Evolutionary conservation across 2,113 vertebrate species (phyloP).

Genomic region (Phoenicopterus ruber): DNA sequence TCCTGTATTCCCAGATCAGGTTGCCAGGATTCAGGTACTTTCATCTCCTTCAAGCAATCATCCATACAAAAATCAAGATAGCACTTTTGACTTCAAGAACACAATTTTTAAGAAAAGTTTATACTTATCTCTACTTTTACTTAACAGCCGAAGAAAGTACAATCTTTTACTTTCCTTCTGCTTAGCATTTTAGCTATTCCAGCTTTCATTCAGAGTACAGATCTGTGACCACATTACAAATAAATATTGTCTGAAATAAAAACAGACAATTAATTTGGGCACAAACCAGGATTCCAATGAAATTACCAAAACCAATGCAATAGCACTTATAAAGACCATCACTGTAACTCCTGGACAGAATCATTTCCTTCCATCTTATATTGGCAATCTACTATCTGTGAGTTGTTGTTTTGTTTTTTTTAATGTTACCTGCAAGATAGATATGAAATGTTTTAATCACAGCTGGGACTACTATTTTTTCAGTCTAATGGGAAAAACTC

Average conservation of each 20-base stretch:
- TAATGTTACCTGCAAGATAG: neutral
- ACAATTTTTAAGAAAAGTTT: neutral
- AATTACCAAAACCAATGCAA: neutral
- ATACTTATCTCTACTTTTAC: neutral
- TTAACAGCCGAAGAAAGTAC: neutral
- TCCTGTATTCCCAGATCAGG: accelerated
- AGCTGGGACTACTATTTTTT: neutral
- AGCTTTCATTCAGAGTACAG: neutral
- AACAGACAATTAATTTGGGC: neutral
- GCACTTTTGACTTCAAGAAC: neutral
- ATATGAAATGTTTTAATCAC: neutral
- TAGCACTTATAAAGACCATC: neutral
- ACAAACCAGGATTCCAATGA: neutral
- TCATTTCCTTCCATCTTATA: neutral
- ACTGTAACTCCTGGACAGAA: neutral
- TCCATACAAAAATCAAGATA: neutral
- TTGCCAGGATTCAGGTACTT: neutral
- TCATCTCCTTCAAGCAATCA: neutral
- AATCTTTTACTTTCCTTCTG: neutral
- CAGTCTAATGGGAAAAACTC: neutral
- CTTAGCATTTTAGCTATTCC: neutral
- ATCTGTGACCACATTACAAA: neutral
- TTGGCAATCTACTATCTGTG: neutral
- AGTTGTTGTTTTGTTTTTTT: neutral
- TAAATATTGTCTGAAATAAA: neutral